A percentile compares a stretch with the other conserved stretches of the same genome.
These are phyloP conservation scores for Gymnocephalus cernua DNA, from an alignment of 2,113 vertebrate genomes.

Conservation along the genomic window DNA sequence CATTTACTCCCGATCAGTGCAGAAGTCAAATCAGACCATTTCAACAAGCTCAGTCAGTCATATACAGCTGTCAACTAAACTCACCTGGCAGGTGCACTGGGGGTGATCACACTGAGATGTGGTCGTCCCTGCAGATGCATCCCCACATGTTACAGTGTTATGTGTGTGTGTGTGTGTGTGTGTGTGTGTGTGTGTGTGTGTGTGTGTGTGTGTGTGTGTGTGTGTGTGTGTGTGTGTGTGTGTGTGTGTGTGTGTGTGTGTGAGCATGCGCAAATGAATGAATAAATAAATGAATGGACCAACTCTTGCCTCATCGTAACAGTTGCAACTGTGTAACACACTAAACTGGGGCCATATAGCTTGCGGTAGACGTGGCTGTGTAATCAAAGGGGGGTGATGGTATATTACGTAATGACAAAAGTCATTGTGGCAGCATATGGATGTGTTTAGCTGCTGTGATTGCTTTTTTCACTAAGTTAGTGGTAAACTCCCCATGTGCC, in stretches of 20 bases:
- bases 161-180: constrained; percentile 19
- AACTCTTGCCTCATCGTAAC: constrained; percentile 50
- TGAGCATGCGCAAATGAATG: too few relatives aligned
- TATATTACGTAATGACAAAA: constrained; percentile 49
- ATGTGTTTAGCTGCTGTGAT: constrained; percentile 70
- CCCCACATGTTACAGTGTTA: constrained; percentile 8
- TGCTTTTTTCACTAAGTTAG: constrained; percentile 64
- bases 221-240: constrained; percentile 23
- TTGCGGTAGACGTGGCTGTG: constrained; percentile 33
- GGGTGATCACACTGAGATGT: constrained; percentile 13
- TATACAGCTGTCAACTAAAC: background rate
- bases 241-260: background rate
- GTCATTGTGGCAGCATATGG: constrained; percentile 63
- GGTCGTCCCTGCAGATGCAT: constrained; percentile 19
- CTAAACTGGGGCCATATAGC: constrained; percentile 50
- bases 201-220: constrained; percentile 25
- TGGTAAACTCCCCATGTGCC: constrained; percentile 42
- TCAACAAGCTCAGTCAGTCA: background rate
- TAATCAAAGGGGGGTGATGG: background rate
- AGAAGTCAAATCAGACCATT: background rate
- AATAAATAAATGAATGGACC: background rate
- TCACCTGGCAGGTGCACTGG: constrained; percentile 27
- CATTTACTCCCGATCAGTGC: background rate
- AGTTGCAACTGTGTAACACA: constrained; percentile 66
- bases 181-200: constrained; percentile 15